Evolutionary conservation across 2,888 invertebrate genomes (phyloP).

Genomic region (Tethea ocularis): DNA sequence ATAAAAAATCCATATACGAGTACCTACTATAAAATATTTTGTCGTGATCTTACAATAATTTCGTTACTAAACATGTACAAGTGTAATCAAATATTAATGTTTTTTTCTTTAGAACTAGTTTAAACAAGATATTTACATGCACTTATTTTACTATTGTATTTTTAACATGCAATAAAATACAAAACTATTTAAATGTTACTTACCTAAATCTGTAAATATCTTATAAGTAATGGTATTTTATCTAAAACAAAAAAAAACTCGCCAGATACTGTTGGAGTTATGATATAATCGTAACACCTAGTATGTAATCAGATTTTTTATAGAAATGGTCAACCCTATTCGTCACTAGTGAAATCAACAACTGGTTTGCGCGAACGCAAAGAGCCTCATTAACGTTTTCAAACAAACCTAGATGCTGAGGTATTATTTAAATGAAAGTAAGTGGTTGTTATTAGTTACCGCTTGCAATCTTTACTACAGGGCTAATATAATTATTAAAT

Average conservation of each 20-base stretch:
- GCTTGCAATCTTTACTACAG: conserved; percentile 17
- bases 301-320: not conserved
- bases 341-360: conserved; percentile 36
- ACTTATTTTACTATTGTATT: no score
- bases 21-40: not conserved
- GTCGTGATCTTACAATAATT: not conserved
- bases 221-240: no score
- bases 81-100: not conserved
- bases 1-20: no score
- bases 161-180: no score
- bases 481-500: not conserved
- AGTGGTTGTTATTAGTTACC: conserved; percentile 31
- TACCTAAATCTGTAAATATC: no score
- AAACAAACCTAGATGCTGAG: conserved; percentile 29
- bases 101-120: not conserved
- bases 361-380: conserved; percentile 26
- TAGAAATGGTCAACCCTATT: conserved; percentile 20
- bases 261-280: no score
- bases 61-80: not conserved
- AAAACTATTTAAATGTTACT: no score
- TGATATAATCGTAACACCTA: no score
- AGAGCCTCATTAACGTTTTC: conserved; percentile 43
- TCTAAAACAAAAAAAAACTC: no score
- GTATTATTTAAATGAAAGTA: conserved; percentile 60
- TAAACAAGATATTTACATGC: not conserved